Evolutionary conservation across 2,888 invertebrate genomes (phyloP).

Genomic region (Diplazon laetatorius): DNA sequence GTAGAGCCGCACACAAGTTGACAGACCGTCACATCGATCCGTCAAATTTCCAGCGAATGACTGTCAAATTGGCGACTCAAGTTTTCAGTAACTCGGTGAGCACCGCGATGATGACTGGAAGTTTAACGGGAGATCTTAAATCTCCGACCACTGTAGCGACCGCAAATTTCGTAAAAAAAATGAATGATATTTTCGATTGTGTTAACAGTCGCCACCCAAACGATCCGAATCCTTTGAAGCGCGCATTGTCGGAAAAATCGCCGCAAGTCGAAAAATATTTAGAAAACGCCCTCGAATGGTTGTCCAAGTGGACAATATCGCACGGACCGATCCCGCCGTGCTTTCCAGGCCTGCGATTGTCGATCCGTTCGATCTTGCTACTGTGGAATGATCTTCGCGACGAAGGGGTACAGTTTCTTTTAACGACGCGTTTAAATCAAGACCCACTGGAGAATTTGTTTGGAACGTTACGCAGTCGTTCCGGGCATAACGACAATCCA

Average conservation of each 20-base stretch:
- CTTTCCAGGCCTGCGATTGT: slow-evolving; percentile 66
- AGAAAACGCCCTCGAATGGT: too few species aligned
- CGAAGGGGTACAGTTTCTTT: slow-evolving; percentile 41
- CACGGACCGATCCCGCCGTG: slow-evolving; percentile 64
- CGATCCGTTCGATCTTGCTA: slow-evolving; percentile 63
- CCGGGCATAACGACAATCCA: slow-evolving; percentile 57
- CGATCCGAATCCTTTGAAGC: slow-evolving; percentile 52
- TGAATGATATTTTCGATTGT: slow-evolving; percentile 68
- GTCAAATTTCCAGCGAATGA: slow-evolving; percentile 68
- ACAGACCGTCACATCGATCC: slow-evolving; percentile 66
- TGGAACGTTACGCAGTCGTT: slow-evolving; percentile 52
- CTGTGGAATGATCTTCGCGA: slow-evolving; percentile 55
- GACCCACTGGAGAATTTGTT: slow-evolving; percentile 64
- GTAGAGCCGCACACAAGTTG: slow-evolving; percentile 67
- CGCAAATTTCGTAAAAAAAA: slow-evolving; percentile 65
- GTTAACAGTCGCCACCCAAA: slow-evolving; percentile 58
- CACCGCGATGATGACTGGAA: slow-evolving; percentile 64
- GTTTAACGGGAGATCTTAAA: slow-evolving; percentile 58
- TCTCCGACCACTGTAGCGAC: slow-evolving; percentile 57
- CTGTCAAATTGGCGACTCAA: slow-evolving; percentile 67
- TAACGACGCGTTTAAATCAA: slow-evolving; percentile 60
- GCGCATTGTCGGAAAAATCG: slow-evolving; percentile 25
- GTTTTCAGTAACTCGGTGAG: slow-evolving; percentile 70
- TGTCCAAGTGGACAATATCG: slow-evolving; percentile 44
- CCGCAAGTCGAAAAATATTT: too few species aligned